phyloP scores from a whole-genome alignment of 1,140 invertebrate genomes.

The Aphaenogaster rudis region DNA sequence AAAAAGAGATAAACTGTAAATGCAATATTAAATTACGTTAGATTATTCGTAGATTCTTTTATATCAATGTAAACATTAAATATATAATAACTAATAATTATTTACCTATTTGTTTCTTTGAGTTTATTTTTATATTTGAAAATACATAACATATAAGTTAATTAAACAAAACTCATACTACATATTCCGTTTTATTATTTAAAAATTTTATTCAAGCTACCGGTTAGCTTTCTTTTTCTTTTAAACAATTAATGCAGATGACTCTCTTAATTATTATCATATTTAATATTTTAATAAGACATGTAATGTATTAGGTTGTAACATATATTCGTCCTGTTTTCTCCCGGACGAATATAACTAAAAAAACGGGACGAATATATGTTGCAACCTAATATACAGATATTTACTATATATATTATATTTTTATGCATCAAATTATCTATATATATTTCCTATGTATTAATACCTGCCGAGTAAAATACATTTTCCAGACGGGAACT shows the following conservation, averaged over 20 bases:
- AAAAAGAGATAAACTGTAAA: neutral
- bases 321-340: no score
- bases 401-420: no score
- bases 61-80: neutral
- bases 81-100: no score
- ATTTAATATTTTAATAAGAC: neutral
- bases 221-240: neutral
- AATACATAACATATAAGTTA: neutral
- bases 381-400: no score
- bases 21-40: neutral
- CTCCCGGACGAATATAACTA: no score
- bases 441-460: neutral
- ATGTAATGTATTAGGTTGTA: neutral
- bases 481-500: conserved; percentile 34
- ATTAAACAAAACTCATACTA: neutral
- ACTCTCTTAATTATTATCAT: neutral
- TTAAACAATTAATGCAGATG: neutral
- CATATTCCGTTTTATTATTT: neutral
- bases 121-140: neutral
- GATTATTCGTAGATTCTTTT: neutral
- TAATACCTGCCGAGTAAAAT: neutral
- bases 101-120: neutral
- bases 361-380: no score
- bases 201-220: neutral
- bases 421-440: neutral